Percentiles rank a stretch among this genome's conserved stretches.
phyloP scores from a whole-genome alignment of 2,113 vertebrate species.

The Rhegmatorhina hoffmannsi region DNA sequence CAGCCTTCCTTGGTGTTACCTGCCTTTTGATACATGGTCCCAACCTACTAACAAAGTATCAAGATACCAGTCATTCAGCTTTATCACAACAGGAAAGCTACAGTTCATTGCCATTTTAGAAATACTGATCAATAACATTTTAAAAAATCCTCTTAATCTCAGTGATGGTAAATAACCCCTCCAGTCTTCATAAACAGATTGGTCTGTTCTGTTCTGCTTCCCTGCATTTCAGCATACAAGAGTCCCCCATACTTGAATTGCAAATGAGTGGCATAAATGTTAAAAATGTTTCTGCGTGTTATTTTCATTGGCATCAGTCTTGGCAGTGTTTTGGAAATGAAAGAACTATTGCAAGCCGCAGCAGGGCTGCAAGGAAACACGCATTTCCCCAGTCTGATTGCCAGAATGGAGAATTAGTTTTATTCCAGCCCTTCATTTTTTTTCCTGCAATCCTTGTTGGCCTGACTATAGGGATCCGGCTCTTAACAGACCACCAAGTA shows the following conservation, averaged over 20 bases:
- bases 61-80: neutral
- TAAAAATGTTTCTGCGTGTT: neutral
- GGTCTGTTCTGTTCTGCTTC: neutral
- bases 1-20: neutral
- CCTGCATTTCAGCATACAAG: neutral
- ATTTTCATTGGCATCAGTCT: constrained; percentile 14
- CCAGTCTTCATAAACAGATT: neutral
- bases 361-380: neutral
- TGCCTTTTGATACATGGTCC: neutral
- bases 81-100: neutral
- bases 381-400: neutral
- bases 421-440: neutral
- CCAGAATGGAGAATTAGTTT: neutral
- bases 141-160: neutral
- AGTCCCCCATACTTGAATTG: neutral
- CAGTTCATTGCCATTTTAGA: neutral
- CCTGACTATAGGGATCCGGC: neutral
- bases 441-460: neutral
- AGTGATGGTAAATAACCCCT: neutral
- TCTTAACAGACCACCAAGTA: neutral
- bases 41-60: neutral
- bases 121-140: neutral
- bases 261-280: neutral
- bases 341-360: neutral
- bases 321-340: neutral